Conservation (phyloP, 1,140 invertebrate species). For the Orius insidiosus region DNA sequence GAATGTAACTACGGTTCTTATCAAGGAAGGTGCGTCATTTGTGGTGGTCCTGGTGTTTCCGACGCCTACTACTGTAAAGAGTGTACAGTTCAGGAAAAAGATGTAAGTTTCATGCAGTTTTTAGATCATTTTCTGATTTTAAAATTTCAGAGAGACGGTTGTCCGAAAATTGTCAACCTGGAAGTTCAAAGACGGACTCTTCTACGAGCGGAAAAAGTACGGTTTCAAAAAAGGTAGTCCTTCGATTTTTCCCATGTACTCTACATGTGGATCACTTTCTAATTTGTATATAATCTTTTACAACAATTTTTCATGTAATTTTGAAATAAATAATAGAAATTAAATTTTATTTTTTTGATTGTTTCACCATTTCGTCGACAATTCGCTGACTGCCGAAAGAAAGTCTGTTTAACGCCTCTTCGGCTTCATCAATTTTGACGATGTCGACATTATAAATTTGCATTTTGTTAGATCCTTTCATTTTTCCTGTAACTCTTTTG, state of each 20-base stretch:
- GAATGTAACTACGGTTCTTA: slow-evolving; percentile 99
- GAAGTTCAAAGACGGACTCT: slow-evolving; percentile 98
- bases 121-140: too few species aligned
- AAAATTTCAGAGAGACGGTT: slow-evolving; percentile 91
- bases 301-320: background rate
- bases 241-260: background rate
- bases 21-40: slow-evolving; percentile 97
- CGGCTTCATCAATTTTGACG: slow-evolving; percentile 11
- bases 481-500: slow-evolving; percentile 12
- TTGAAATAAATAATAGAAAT: slow-evolving; percentile 14
- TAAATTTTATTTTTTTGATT: slow-evolving; percentile 12
- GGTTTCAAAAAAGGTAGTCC: slow-evolving; percentile 85
- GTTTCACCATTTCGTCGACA: slow-evolving; percentile 8
- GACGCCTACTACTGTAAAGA: slow-evolving; percentile 99
- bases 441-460: slow-evolving; percentile 4
- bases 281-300: background rate
- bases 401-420: slow-evolving; percentile 14
- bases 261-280: background rate
- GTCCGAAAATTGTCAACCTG: slow-evolving; percentile 98
- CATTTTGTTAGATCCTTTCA: slow-evolving; percentile 14
- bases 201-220: slow-evolving; percentile 99
- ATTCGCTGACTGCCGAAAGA: slow-evolving; percentile 10
- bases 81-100: slow-evolving; percentile 98
- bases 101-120: slow-evolving; percentile 67
- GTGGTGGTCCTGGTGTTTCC: slow-evolving; percentile 95